Base-by-base conservation (phyloP, 2,888 invertebrate species). In the Eilema griseolum region DNA sequence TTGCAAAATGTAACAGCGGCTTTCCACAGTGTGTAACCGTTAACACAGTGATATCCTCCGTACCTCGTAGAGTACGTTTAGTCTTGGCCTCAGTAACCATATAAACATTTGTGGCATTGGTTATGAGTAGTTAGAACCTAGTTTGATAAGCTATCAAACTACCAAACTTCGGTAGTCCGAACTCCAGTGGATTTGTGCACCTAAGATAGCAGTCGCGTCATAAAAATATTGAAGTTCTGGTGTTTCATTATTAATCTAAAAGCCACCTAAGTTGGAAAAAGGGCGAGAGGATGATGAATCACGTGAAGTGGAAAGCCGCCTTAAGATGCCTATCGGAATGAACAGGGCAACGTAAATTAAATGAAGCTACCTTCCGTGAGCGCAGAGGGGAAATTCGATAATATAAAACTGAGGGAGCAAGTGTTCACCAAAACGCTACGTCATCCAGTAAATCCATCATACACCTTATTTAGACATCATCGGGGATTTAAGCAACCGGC, bases 321-420 rank as follows among this genome's bases (percentile, higher is more conserved):
- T n/a, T 52, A 28, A 60, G 59, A 66, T 24, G 24, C 37, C 26
- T 66, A 37, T 59, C 20, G 16, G 20, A 57, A 26, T 41, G 28
- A 26, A 62, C 62, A n/a, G 3, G 23, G 74, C 52, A 70, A 72
- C 60, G 67, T 74, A 81, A 84, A 87, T 86, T 88, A 85, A 83
- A 88, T 88, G 79, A 85, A 85, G 86, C 74, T 81, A 83, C 78
- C 84, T 86, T 86, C 82, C 73, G 69, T 72, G 70, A 71, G 66
- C 80, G 79, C 82, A 71, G 74, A 83, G 77, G 66, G 91, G 89
- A 93, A 92, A 91, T 90, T 89, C 82, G 85, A 89, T 92, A 83
- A 90, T 87, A 85, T 86, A 81, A 82, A 81, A 78, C 80, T 77
- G 76, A 79, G 67, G 75, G 75, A 56, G 63, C 77, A 52, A 65